phyloP scores from a whole-genome alignment of 2,888 invertebrate species.

The Notodonta ziczac region DNA sequence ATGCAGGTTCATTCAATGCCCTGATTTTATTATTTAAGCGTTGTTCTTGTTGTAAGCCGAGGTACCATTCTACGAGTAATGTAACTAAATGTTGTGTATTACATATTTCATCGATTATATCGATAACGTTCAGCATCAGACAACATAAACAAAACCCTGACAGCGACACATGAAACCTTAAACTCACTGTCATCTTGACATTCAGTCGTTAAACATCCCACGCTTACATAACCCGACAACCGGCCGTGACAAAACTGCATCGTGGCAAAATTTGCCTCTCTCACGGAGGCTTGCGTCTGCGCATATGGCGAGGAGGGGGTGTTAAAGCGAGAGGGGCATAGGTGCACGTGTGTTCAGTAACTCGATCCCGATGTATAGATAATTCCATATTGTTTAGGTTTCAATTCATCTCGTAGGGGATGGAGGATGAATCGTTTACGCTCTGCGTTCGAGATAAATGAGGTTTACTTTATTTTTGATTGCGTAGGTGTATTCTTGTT shows the following conservation, averaged over 20 bases:
- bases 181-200: slow-evolving; percentile 44
- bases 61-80: too few relatives aligned
- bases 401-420: slow-evolving; percentile 43
- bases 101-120: too few relatives aligned
- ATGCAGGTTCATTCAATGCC: too few relatives aligned
- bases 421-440: slow-evolving; percentile 43
- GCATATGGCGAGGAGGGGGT: slow-evolving; percentile 31
- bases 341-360: slow-evolving; percentile 66
- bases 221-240: slow-evolving; percentile 31
- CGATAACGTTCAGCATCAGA: neutral
- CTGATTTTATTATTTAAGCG: too few relatives aligned
- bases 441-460: slow-evolving; percentile 27
- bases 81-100: too few relatives aligned
- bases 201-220: slow-evolving; percentile 17
- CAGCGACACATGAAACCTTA: slow-evolving; percentile 16
- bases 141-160: slow-evolving; percentile 4
- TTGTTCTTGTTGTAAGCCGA: too few relatives aligned
- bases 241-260: slow-evolving; percentile 44
- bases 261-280: slow-evolving; percentile 38
- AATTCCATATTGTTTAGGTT: slow-evolving; percentile 58
- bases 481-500: slow-evolving; percentile 11
- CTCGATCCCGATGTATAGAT: slow-evolving; percentile 59
- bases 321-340: slow-evolving; percentile 20
- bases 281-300: slow-evolving; percentile 38
- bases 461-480: slow-evolving; percentile 35